Evolutionary conservation across 1,140 invertebrate species (phyloP).

Genomic region (Mycetomoellerius zeteki): DNA sequence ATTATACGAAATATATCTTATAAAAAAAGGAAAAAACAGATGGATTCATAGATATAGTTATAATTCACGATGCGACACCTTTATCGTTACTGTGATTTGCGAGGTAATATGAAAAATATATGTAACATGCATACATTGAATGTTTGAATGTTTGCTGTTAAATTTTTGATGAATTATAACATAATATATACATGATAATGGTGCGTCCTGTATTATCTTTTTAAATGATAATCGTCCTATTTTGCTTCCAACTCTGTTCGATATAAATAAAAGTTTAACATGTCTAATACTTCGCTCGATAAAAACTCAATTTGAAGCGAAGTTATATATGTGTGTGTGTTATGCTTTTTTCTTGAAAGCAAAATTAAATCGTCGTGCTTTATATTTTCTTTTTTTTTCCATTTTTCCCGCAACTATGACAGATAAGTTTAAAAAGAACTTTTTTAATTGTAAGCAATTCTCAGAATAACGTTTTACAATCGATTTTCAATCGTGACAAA

Average conservation of each 20-base stretch:
- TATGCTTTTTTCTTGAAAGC: neutral
- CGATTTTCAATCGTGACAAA: neutral
- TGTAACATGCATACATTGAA: conserved; percentile 42
- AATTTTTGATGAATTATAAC: conserved; percentile 58
- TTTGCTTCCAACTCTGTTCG: conserved; percentile 31
- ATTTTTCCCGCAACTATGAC: neutral
- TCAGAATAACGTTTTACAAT: neutral
- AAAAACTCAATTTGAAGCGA: conserved; percentile 1
- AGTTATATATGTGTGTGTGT: neutral
- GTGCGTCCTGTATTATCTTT: conserved; percentile 40
- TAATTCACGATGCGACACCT: conserved; percentile 27
- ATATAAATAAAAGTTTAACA: conserved; percentile 44
- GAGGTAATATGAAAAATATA: conserved; percentile 14
- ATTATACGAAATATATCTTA: conserved; percentile 41
- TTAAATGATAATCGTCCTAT: conserved; percentile 39
- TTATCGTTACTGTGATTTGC: conserved; percentile 55
- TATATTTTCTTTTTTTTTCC: neutral
- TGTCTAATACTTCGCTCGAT: neutral
- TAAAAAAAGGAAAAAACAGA: conserved; percentile 1
- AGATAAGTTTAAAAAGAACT: neutral
- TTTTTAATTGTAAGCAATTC: neutral
- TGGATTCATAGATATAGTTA: conserved; percentile 12
- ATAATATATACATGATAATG: conserved; percentile 33
- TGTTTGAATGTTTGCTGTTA: conserved; percentile 56
- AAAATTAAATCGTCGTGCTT: neutral